A percentile compares a stretch with the other conserved stretches of the same genome.
These are phyloP conservation scores for Falco naumanni DNA, from an alignment of 2,797 vertebrate species.

Conservation along the genomic window DNA sequence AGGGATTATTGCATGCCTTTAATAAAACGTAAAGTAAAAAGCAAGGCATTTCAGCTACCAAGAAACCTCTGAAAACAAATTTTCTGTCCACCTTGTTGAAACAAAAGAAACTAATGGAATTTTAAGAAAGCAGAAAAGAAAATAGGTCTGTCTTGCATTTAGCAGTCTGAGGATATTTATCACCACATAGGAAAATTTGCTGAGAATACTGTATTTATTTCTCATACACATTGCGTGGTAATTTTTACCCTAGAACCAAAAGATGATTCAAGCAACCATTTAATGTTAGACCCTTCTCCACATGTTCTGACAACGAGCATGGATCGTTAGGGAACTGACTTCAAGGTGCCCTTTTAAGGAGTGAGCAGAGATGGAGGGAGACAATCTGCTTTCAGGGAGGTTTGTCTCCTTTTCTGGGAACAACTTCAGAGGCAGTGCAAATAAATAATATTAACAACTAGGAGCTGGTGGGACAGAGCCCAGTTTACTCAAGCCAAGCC, in stretches of 20 bases:
- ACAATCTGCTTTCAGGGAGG: neutral
- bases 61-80: neutral
- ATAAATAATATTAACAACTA: neutral
- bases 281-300: neutral
- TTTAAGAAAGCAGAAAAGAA: constrained; percentile 1
- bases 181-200: neutral
- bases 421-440: neutral
- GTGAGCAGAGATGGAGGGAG: neutral
- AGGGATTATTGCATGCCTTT: neutral
- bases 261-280: neutral
- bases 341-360: neutral
- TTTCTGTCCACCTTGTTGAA: neutral
- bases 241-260: neutral
- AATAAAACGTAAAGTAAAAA: neutral
- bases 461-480: neutral
- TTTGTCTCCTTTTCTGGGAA: neutral
- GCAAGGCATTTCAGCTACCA: neutral
- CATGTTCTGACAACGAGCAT: neutral
- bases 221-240: neutral
- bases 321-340: neutral
- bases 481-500: neutral
- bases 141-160: neutral
- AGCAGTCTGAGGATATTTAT: neutral
- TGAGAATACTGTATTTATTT: neutral
- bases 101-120: neutral